phyloP scores from a whole-genome alignment of 2,797 vertebrate genomes.

The Nannoperca australis region DNA sequence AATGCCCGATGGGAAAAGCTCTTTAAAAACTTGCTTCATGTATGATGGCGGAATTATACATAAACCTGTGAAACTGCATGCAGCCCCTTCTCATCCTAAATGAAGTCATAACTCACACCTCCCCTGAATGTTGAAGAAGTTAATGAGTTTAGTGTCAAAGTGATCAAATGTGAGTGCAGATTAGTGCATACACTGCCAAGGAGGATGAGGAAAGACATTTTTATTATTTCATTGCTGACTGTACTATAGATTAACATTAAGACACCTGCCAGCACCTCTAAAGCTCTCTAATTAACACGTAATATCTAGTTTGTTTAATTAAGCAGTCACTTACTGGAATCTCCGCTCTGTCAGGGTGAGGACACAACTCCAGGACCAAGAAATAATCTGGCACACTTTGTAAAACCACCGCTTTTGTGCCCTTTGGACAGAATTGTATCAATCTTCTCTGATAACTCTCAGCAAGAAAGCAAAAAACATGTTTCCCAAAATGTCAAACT shows the following conservation, averaged over 20 bases:
- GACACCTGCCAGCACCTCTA: not conserved
- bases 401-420: not conserved
- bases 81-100: constrained; percentile 11
- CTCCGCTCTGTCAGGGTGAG: not conserved
- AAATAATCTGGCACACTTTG: no score
- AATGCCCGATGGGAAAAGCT: not conserved
- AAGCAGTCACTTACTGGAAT: not conserved
- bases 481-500: not conserved
- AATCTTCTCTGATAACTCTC: not conserved
- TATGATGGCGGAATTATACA: constrained; percentile 5
- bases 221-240: not conserved
- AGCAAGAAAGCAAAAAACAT: not conserved
- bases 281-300: not conserved
- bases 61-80: constrained; percentile 5
- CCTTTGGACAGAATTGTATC: not conserved
- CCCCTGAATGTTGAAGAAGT: constrained; percentile 9
- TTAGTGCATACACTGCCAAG: not conserved
- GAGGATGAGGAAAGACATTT: not conserved
- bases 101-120: constrained; percentile 5
- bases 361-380: no score
- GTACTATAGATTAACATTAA: not conserved
- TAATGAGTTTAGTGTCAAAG: constrained; percentile 20
- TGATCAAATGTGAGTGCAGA: constrained; percentile 10
- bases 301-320: not conserved
- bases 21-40: constrained; percentile 15